These are phyloP conservation scores for Meleagris gallopavo DNA, from an alignment of 2,113 vertebrate species.

Conservation along the genomic window DNA sequence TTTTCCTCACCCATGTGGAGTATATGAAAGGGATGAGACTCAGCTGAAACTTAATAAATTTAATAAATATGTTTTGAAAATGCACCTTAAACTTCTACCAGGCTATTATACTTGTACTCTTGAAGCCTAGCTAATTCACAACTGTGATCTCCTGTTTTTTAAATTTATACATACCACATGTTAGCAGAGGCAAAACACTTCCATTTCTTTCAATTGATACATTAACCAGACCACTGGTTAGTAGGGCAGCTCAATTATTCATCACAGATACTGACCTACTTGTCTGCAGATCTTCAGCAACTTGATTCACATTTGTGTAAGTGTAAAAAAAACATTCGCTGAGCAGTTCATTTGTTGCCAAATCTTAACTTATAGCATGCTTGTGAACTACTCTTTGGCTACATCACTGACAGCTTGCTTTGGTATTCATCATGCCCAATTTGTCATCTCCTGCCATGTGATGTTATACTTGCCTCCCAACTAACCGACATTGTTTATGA, in stretches of 20 bases:
- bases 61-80: not conserved
- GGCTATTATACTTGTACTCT: not conserved
- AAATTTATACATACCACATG: not conserved
- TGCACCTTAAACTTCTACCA: not conserved
- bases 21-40: not conserved
- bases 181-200: not conserved
- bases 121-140: not conserved
- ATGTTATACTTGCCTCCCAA: not conserved
- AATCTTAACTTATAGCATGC: not conserved
- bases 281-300: not conserved
- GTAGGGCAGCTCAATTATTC: not conserved
- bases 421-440: not conserved
- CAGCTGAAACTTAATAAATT: not conserved
- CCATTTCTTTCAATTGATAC: not conserved
- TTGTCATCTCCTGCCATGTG: not conserved
- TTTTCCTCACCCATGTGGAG: not conserved
- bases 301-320: not conserved
- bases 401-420: not conserved
- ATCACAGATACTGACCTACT: not conserved
- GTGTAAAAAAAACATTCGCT: not conserved
- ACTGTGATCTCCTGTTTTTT: not conserved
- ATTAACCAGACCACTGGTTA: not conserved
- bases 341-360: not conserved
- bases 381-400: not conserved
- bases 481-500: not conserved